Evolutionary conservation across 1,140 invertebrate species (phyloP).

Genomic region (Drosophila chauvacae): DNA sequence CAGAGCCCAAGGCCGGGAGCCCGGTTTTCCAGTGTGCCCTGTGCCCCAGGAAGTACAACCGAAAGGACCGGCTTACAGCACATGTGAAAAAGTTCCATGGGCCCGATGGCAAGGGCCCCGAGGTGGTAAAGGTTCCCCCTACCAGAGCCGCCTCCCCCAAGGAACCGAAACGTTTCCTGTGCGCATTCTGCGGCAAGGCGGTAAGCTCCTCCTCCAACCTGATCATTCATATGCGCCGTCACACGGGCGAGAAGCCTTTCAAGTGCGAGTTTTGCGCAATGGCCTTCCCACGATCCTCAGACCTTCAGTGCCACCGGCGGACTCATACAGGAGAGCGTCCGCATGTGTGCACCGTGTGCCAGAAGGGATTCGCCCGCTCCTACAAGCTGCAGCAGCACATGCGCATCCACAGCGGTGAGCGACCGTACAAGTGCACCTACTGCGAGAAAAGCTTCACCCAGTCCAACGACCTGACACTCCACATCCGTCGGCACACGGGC

Average conservation of each 20-base stretch:
- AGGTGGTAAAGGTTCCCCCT: neutral
- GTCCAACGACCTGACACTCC: slow-evolving; percentile 86
- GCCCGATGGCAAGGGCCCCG: neutral
- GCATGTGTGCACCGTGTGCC: slow-evolving; percentile 86
- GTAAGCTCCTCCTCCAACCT: slow-evolving; percentile 87
- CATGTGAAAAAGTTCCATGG: slow-evolving; percentile 71
- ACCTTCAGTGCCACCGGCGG: slow-evolving; percentile 85
- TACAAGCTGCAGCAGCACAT: slow-evolving; percentile 88
- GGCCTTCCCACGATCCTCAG: slow-evolving; percentile 81
- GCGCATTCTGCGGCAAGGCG: slow-evolving; percentile 86
- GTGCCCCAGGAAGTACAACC: slow-evolving; percentile 86
- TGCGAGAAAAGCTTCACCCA: slow-evolving; percentile 87
- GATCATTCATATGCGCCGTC: slow-evolving; percentile 87
- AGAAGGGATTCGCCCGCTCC: slow-evolving; percentile 85
- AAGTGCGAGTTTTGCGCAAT: slow-evolving; percentile 80
- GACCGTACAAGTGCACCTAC: slow-evolving; percentile 87
- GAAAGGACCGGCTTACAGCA: slow-evolving; percentile 83
- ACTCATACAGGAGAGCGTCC: slow-evolving; percentile 87
- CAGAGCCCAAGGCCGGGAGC: slow-evolving; percentile 55
- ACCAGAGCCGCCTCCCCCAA: slow-evolving; percentile 29
- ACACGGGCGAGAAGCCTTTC: slow-evolving; percentile 85
- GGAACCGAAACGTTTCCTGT: slow-evolving; percentile 82
- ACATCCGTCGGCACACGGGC: slow-evolving; percentile 86
- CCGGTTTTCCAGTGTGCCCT: slow-evolving; percentile 85
- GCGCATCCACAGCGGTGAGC: slow-evolving; percentile 87